Conservation (phyloP, 2,888 invertebrate species). For the Fragum fragum region DNA sequence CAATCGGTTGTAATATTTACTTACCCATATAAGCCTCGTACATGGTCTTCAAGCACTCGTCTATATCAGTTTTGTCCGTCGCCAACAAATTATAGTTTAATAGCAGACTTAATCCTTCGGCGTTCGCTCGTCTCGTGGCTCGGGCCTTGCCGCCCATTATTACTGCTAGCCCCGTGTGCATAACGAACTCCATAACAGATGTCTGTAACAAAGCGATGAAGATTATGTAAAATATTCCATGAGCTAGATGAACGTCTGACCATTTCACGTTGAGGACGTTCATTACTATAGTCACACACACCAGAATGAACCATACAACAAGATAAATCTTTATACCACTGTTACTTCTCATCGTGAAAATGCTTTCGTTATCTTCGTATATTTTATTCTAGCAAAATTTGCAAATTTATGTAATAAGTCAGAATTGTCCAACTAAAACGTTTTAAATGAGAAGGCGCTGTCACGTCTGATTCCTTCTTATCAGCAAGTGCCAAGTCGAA, state of each 20-base stretch:
- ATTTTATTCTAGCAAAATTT: too few relatives aligned
- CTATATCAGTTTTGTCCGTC: constrained; percentile 76
- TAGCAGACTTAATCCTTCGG: constrained; percentile 71
- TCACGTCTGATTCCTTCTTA: too few relatives aligned
- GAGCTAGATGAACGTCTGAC: constrained; percentile 69
- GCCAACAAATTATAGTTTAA: constrained; percentile 79
- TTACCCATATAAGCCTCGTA: constrained; percentile 77
- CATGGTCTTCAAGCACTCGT: constrained; percentile 80
- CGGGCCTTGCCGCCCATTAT: constrained; percentile 73
- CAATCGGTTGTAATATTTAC: too few relatives aligned
- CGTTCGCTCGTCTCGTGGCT: constrained; percentile 50
- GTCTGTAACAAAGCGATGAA: constrained; percentile 77
- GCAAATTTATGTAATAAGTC: too few relatives aligned
- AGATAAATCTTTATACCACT: background rate
- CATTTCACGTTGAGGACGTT: constrained; percentile 80
- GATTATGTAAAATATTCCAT: constrained; percentile 76
- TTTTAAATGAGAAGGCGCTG: too few relatives aligned
- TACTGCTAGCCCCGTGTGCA: constrained; percentile 75
- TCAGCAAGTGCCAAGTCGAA: too few relatives aligned
- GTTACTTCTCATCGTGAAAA: background rate
- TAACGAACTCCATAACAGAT: constrained; percentile 77
- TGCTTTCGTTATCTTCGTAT: too few relatives aligned
- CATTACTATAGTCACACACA: constrained; percentile 45
- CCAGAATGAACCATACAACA: background rate
- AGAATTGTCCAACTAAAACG: too few relatives aligned